Conservation (phyloP, 2,113 vertebrate species). For the Arenaria interpres region DNA sequence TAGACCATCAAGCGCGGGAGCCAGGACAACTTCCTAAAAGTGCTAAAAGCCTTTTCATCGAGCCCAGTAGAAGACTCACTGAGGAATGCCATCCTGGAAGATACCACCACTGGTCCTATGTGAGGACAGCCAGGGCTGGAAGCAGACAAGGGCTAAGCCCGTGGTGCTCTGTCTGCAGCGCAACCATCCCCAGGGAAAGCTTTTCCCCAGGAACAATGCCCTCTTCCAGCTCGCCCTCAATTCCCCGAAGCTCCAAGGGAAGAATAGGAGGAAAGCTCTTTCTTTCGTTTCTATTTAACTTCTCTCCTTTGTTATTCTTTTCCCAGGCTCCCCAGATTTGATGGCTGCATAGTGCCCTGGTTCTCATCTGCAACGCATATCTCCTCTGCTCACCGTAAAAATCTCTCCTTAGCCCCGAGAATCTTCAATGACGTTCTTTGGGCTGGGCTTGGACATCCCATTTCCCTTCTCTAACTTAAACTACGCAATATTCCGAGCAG, state of each 20-base stretch:
- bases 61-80: background rate
- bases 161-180: background rate
- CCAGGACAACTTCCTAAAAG: background rate
- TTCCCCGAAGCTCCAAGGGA: background rate
- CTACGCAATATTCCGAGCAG: background rate
- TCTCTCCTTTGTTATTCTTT: conserved; percentile 17
- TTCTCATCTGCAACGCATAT: background rate
- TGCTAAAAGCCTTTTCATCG: accelerated
- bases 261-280: conserved; percentile 39
- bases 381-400: background rate
- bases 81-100: background rate
- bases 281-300: conserved; percentile 5
- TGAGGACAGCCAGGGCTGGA: background rate
- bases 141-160: background rate
- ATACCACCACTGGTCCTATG: background rate
- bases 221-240: background rate
- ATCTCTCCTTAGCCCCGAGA: background rate
- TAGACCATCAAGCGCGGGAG: background rate
- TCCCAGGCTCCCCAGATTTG: background rate
- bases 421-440: background rate
- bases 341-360: background rate
- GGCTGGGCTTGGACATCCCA: background rate
- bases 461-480: background rate
- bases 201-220: background rate
- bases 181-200: background rate